Evolutionary conservation across 2,888 invertebrate genomes (phyloP), one percentile per base, ranked within the genome.

Genomic region (Trichogramma dendrolimi): DNA sequence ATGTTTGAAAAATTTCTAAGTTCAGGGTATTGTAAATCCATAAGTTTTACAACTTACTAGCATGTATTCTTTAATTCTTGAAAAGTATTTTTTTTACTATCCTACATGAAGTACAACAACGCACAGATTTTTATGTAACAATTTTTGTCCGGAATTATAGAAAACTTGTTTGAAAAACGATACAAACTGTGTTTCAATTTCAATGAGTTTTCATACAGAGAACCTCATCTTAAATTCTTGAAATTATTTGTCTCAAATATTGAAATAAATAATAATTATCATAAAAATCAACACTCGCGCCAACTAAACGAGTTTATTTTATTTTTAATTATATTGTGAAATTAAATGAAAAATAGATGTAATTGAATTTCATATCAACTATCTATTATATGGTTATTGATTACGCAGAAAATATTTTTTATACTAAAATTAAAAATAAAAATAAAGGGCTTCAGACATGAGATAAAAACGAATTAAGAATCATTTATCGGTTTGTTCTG

Each of bases 401-500:
- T 27, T 27, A 27, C 27, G 27, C 27, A 14, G 10, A 44, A 14
- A 47, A 14, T 48, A 48, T 48, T 48, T 48, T 48, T 4, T 11
- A 48, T 14, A 11, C 5, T 14, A 48, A 11, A 48, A 11, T 5
- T n/a, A 47, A 7, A 47, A 47, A 10, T 10, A 14, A 48, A 11
- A n/a, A 48, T 6, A 48, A 48, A 48, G 5, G 6, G 27, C 27
- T 27, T 27, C n/a, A 47, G 4, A 42, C 54, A 54, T 11, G 42
- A 10, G 14, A 42, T 42, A 6, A 47, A 56, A 39, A 11, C 8
- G 27, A 14, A 11, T 48, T 11, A 48, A 39, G 8, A 7, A 39
- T n/a, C 39, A 54, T 41, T 49, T 7, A 54, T 44, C 53, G n/a
- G 55, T 56, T 57, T 55, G 53, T 54, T 27, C 55, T 11, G 56